Percentiles rank a stretch among this genome's conserved stretches.
These are phyloP conservation scores for Sebastes oblongus DNA, from an alignment of 2,797 vertebrate species.

Conservation along the genomic window DNA sequence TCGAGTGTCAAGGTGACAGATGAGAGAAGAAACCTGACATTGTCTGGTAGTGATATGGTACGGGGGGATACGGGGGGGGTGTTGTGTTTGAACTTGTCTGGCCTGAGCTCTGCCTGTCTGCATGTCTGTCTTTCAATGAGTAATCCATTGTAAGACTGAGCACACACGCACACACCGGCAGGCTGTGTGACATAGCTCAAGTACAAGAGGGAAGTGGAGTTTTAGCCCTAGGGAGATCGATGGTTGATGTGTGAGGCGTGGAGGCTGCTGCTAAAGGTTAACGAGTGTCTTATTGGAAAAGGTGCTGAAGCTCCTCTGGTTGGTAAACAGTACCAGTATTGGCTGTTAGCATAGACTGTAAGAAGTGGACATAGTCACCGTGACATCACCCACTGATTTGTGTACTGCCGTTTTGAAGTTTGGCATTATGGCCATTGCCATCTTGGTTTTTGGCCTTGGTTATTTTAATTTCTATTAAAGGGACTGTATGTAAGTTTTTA, in stretches of 20 bases:
- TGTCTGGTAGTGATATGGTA: constrained; percentile 61
- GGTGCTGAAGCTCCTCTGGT: neutral
- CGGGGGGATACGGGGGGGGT: neutral
- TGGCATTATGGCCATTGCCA: too few relatives aligned
- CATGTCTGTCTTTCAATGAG: constrained; percentile 72
- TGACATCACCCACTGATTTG: too few relatives aligned
- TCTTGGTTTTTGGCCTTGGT: too few relatives aligned
- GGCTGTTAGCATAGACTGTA: neutral
- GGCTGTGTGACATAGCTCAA: constrained; percentile 49
- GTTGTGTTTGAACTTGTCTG: constrained; percentile 79
- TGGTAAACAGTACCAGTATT: neutral
- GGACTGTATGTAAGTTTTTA: too few relatives aligned
- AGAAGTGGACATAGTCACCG: too few relatives aligned
- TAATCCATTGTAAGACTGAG: constrained; percentile 72
- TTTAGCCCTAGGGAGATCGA: constrained; percentile 50
- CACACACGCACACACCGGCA: constrained; percentile 21
- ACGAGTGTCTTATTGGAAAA: constrained; percentile 30
- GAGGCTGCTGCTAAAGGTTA: constrained; percentile 21
- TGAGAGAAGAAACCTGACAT: constrained; percentile 57
- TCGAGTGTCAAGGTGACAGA: constrained; percentile 49
- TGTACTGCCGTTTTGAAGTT: too few relatives aligned
- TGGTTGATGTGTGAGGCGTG: constrained; percentile 25
- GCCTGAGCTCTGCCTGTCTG: constrained; percentile 58
- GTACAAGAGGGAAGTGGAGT: constrained; percentile 32
- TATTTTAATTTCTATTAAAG: too few relatives aligned